Conservation (phyloP, 2,888 invertebrate species). For the Fissipunctia ypsillon region DNA sequence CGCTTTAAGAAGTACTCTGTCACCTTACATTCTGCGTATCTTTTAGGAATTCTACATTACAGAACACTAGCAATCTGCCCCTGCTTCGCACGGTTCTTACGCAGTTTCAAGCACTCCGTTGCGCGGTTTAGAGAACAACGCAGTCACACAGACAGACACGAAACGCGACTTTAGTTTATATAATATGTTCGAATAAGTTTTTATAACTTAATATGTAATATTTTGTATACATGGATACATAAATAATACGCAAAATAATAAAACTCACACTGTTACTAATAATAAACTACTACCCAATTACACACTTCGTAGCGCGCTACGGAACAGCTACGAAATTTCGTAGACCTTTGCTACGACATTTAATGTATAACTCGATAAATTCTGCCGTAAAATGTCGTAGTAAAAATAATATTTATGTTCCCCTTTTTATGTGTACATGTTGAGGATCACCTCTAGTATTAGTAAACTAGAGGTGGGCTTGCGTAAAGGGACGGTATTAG, state of each 20-base stretch:
- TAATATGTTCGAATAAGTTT: not conserved
- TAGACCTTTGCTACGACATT: conserved; percentile 73
- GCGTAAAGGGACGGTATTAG: conserved; percentile 53
- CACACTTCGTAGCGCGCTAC: conserved; percentile 48
- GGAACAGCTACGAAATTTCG: conserved; percentile 72
- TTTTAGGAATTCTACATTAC: not conserved
- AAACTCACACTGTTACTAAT: conserved; percentile 19
- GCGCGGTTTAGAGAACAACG: not conserved
- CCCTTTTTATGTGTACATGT: conserved; percentile 58
- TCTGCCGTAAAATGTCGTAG: conserved; percentile 66
- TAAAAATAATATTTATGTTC: conserved; percentile 70
- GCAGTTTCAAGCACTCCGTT: too few relatives aligned
- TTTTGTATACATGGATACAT: not conserved
- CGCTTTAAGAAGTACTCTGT: conserved; percentile 14
- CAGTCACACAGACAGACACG: not conserved
- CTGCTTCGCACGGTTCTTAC: not conserved
- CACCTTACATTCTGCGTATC: not conserved
- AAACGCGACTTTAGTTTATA: not conserved
- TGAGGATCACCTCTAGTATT: conserved; percentile 60
- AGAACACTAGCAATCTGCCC: not conserved
- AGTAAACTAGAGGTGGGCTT: conserved; percentile 55
- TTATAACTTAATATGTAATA: not conserved
- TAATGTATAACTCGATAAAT: conserved; percentile 68
- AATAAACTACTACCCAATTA: conserved; percentile 47
- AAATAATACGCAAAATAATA: conserved; percentile 22